A percentile compares a stretch with the other conserved stretches of the same genome.
Evolutionary conservation across 2,797 vertebrate species (phyloP).

Genomic region (Zalophus californianus): DNA sequence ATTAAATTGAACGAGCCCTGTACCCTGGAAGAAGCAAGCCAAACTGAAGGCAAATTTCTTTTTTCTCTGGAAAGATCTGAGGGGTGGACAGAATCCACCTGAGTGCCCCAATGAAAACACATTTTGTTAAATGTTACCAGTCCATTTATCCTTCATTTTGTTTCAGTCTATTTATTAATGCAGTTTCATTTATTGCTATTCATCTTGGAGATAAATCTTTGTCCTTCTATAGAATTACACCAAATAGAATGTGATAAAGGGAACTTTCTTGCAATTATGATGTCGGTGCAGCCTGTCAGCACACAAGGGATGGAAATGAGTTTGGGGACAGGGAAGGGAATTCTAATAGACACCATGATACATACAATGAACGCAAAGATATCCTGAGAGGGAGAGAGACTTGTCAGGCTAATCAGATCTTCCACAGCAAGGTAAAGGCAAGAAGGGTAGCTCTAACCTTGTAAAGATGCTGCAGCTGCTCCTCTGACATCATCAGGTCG

Average conservation of each 20-base stretch:
- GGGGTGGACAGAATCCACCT: constrained; percentile 85
- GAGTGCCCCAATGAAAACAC: constrained; percentile 88
- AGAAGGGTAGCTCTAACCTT: constrained; percentile 93
- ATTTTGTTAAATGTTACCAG: constrained; percentile 85
- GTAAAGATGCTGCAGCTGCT: constrained; percentile 97
- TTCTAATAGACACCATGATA: constrained; percentile 92
- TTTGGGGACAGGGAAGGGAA: constrained; percentile 89
- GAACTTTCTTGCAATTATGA: constrained; percentile 91
- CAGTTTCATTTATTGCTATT: constrained; percentile 90
- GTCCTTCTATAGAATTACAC: constrained; percentile 90
- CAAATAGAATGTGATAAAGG: constrained; percentile 92
- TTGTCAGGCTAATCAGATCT: constrained; percentile 92
- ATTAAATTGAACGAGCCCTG: constrained; percentile 87
- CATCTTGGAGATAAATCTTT: constrained; percentile 91
- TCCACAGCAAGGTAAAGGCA: constrained; percentile 88
- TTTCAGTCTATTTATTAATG: constrained; percentile 89
- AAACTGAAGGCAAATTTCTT: constrained; percentile 85
- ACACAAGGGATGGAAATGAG: constrained; percentile 89
- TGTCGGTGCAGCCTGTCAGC: constrained; percentile 88
- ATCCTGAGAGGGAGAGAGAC: constrained; percentile 88
- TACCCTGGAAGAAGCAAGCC: constrained; percentile 84
- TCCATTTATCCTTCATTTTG: constrained; percentile 87
- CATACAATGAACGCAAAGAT: constrained; percentile 88
- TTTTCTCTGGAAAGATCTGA: constrained; percentile 83
- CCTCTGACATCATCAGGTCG: constrained; percentile 99